Conservation (phyloP, 2,797 vertebrate genomes). For the Danio choprae region DNA sequence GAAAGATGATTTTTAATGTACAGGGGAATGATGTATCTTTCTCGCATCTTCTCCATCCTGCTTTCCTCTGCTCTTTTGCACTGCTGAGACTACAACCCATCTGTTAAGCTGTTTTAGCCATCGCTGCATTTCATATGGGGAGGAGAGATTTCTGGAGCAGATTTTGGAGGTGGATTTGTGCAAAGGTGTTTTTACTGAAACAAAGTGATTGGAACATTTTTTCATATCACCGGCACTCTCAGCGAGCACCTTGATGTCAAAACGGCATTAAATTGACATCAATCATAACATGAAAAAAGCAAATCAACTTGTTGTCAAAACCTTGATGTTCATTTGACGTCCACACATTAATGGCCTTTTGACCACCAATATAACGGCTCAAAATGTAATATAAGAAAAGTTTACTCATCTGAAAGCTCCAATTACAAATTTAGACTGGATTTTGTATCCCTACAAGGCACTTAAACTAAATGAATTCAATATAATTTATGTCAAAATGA, state of each 20-base stretch:
- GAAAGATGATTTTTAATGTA: slow-evolving; percentile 26
- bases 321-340: too few relatives aligned
- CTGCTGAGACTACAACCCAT: slow-evolving; percentile 21
- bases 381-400: too few relatives aligned
- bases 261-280: neutral
- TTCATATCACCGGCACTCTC: neutral
- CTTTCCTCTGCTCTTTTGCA: neutral
- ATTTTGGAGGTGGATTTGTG: slow-evolving; percentile 2
- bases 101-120: slow-evolving; percentile 17
- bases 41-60: slow-evolving; percentile 7
- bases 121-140: neutral
- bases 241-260: neutral
- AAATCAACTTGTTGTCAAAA: too few relatives aligned
- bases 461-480: too few relatives aligned
- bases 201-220: neutral
- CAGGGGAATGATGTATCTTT: slow-evolving; percentile 32
- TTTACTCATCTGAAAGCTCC: too few relatives aligned
- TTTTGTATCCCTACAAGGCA: too few relatives aligned
- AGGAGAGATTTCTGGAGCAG: neutral
- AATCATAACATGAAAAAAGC: too few relatives aligned
- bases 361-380: too few relatives aligned
- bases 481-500: too few relatives aligned
- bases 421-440: too few relatives aligned
- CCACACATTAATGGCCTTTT: too few relatives aligned
- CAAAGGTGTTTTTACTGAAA: neutral